Evolutionary conservation across 2,797 vertebrate species (phyloP), one percentile per base, ranked within the genome.

Genomic region (Phoxinus dragarum): DNA sequence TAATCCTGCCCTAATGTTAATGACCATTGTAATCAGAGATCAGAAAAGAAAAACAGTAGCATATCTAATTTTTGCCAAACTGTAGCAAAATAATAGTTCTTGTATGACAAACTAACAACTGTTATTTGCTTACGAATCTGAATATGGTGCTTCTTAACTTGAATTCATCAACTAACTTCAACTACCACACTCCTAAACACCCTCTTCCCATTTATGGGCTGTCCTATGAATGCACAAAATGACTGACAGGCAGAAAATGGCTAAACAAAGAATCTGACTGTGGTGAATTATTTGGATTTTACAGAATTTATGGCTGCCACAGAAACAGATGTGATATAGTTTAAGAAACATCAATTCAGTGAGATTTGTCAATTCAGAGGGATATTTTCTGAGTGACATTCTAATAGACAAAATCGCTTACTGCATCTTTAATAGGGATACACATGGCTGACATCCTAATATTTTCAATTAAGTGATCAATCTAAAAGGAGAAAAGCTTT

Each of bases 211-310:
- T 79, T 44, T 27, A 44, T 59, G 17, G 38, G 14, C 76, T 44
- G 38, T n/a, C n/a, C 38, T 31, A 78, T 64, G 40, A 64, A 79
- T 31, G 76, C 56, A 44, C 2, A 61, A 42, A 19, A 59, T 59
- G 54, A 59, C 36, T 59, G 52, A 56, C 75, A 31, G 38, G 23
- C 38, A 31, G 38, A 64, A 78, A 64, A n/a, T 27, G 54, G 75
- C 54, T 77, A 10, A 59, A 59, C 52, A 77, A 59, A 77, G 54
- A 77, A 27, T 59, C 36, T 59, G 49, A 59, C 54, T 12, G 54
- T 72, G 44, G 71, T 81, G 84, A 87, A 49, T 85, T 59, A 40
- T 59, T 59, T 77, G 52, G 52, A 77, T 36, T 77, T 77, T 59
- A 47, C 68, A 64, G 78, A 61, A 80, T 67, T 81, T 67, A 61